Evolutionary conservation across 2,888 invertebrate genomes (phyloP).

Genomic region (Allacma fusca): DNA sequence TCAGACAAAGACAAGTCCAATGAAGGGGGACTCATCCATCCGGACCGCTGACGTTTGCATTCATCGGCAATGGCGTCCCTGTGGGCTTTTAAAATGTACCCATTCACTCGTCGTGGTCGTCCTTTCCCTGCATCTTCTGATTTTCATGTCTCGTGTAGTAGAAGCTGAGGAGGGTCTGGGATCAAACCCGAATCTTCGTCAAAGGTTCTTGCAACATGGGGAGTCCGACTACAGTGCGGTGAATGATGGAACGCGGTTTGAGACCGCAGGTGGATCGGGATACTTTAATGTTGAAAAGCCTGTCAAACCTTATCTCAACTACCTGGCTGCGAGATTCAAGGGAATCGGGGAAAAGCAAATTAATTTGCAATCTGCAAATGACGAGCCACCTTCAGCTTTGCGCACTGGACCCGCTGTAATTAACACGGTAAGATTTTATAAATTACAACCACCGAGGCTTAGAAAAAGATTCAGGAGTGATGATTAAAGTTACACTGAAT

Average conservation of each 20-base stretch:
- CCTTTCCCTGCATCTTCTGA: neutral
- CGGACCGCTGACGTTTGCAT: neutral
- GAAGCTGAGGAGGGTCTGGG: neutral
- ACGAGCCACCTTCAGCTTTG: too few species aligned
- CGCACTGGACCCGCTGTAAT: too few species aligned
- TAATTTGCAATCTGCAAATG: too few species aligned
- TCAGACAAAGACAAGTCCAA: neutral
- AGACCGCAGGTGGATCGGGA: neutral
- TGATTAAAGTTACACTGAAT: neutral
- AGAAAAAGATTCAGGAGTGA: neutral
- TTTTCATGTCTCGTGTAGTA: neutral
- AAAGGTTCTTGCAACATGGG: too few species aligned
- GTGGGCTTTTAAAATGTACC: neutral
- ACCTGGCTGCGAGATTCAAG: too few species aligned
- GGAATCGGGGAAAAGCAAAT: too few species aligned
- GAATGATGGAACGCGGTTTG: neutral
- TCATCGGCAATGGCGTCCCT: slow-evolving; percentile 24
- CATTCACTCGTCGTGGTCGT: neutral
- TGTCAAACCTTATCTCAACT: too few species aligned
- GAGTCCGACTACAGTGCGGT: too few species aligned
- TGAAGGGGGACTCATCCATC: neutral
- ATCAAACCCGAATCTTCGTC: neutral
- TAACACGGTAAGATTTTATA: too few species aligned
- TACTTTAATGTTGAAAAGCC: too few species aligned
- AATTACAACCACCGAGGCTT: too few species aligned